Evolutionary conservation across 2,888 invertebrate genomes (phyloP).

Genomic region (Thera obeliscata): DNA sequence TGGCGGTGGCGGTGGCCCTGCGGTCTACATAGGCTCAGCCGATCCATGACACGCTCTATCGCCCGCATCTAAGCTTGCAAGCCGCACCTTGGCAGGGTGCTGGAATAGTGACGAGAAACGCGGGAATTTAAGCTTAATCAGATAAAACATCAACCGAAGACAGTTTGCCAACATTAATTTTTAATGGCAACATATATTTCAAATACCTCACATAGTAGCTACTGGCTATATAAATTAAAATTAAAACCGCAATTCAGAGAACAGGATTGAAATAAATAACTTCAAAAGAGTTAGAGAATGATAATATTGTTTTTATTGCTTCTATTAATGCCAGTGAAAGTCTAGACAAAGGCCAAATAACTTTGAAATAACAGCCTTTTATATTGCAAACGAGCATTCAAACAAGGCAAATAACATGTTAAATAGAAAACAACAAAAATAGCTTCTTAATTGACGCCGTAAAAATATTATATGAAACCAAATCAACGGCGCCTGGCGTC

Average conservation of each 20-base stretch:
- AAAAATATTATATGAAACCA: slow-evolving; percentile 24
- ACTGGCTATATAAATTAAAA: background rate
- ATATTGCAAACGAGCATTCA: slow-evolving; percentile 7
- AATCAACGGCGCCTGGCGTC: slow-evolving; percentile 19
- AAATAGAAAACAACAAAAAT: slow-evolving; percentile 17
- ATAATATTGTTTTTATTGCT: slow-evolving; percentile 2
- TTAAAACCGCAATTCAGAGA: background rate
- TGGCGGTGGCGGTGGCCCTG: slow-evolving; percentile 46
- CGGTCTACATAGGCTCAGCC: slow-evolving; percentile 57
- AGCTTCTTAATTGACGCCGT: slow-evolving; percentile 16
- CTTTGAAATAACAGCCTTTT: slow-evolving; percentile 3
- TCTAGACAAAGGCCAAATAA: slow-evolving; percentile 6
- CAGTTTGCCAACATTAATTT: background rate
- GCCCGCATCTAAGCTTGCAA: slow-evolving; percentile 55
- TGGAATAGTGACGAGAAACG: slow-evolving; percentile 8
- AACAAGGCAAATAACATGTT: slow-evolving; percentile 5
- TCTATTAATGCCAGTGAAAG: background rate
- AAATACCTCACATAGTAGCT: no score
- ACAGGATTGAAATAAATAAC: background rate
- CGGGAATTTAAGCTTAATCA: slow-evolving; percentile 4
- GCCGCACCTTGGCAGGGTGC: slow-evolving; percentile 30
- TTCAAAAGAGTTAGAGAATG: background rate
- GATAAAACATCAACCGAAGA: background rate
- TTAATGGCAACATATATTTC: background rate
- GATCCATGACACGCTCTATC: slow-evolving; percentile 67